Evolutionary conservation across 1,140 invertebrate species (phyloP).

Genomic region (Zophobas morio): DNA sequence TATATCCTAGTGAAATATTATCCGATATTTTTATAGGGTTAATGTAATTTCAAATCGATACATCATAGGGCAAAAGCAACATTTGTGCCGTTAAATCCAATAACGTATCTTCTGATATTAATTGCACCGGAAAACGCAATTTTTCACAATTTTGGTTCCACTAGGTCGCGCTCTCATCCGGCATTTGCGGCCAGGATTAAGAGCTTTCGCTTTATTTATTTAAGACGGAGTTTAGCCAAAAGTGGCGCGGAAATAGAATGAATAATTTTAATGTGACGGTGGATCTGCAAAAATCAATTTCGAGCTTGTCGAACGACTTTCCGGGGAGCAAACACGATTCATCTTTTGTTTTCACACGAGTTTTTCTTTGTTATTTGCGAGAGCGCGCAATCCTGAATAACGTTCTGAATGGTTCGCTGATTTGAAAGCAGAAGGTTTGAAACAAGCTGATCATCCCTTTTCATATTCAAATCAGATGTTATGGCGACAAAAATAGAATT

Average conservation of each 20-base stretch:
- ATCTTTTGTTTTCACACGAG: conserved; percentile 52
- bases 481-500: conserved; percentile 42
- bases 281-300: conserved; percentile 37
- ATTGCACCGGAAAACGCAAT: conserved; percentile 7
- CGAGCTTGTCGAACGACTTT: conserved; percentile 45
- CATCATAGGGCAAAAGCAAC: conserved; percentile 50
- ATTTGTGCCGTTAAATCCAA: conserved; percentile 48
- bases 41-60: conserved; percentile 50
- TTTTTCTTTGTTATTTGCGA: conserved; percentile 51
- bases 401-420: conserved; percentile 47
- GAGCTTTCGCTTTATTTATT: conserved; percentile 1
- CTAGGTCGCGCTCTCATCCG: neutral
- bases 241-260: neutral
- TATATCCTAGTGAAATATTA: conserved; percentile 45
- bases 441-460: conserved; percentile 49
- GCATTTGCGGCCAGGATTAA: neutral
- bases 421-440: conserved; percentile 50
- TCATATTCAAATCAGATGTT: conserved; percentile 49
- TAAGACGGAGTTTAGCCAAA: conserved; percentile 1
- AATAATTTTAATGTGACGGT: conserved; percentile 19
- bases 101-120: conserved; percentile 20
- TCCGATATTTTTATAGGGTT: conserved; percentile 51
- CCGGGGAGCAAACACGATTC: conserved; percentile 50
- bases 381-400: conserved; percentile 40
- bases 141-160: conserved; percentile 23